Evolutionary conservation across 2,888 invertebrate species (phyloP).

Genomic region (Desoria tigrina): DNA sequence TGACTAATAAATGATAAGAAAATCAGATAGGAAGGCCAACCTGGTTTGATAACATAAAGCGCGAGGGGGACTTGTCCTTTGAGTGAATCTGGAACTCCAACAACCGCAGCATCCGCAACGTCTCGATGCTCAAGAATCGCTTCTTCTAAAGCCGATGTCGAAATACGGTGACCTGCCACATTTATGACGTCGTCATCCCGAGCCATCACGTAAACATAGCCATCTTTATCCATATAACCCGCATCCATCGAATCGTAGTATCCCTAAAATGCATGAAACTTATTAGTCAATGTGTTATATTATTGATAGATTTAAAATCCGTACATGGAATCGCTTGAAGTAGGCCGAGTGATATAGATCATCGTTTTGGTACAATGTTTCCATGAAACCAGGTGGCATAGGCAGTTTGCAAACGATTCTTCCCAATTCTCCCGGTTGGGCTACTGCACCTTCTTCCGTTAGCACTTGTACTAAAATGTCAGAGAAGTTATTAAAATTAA

Average conservation of each 20-base stretch:
- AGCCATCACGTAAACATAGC: slow-evolving; percentile 84
- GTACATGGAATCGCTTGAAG: slow-evolving; percentile 74
- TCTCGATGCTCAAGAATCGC: slow-evolving; percentile 83
- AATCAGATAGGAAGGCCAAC: no score
- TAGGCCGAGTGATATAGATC: slow-evolving; percentile 78
- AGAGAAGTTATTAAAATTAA: no score
- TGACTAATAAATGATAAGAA: no score
- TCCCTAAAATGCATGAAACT: slow-evolving; percentile 63
- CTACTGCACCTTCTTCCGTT: slow-evolving; percentile 69
- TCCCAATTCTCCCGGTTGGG: slow-evolving; percentile 73
- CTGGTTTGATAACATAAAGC: slow-evolving; percentile 74
- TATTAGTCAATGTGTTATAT: slow-evolving; percentile 2
- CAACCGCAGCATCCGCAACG: slow-evolving; percentile 82
- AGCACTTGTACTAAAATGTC: slow-evolving; percentile 65
- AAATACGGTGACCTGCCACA: slow-evolving; percentile 88
- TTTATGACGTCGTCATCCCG: slow-evolving; percentile 94
- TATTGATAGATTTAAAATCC: not conserved
- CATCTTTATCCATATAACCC: slow-evolving; percentile 79
- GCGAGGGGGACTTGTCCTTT: slow-evolving; percentile 91
- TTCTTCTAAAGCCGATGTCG: slow-evolving; percentile 86
- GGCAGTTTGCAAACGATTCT: slow-evolving; percentile 81
- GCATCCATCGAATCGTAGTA: slow-evolving; percentile 95
- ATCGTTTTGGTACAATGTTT: slow-evolving; percentile 78
- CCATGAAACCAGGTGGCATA: slow-evolving; percentile 83
- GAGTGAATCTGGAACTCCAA: slow-evolving; percentile 83